Conservation (phyloP, 2,888 invertebrate genomes). For the Nomada fabriciana region DNA sequence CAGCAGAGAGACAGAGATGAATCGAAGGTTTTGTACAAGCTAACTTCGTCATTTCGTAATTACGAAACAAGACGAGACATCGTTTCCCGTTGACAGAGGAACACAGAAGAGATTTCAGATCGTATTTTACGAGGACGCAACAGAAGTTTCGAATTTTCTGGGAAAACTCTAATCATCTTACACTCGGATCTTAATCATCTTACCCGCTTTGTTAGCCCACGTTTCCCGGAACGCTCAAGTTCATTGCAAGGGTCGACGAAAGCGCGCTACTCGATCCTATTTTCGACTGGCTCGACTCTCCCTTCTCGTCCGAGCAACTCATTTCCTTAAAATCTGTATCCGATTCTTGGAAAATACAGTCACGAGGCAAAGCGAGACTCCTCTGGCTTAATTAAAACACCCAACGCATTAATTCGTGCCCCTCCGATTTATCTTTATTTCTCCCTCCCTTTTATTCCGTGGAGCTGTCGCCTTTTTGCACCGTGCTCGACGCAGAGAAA, state of each 20-base stretch:
- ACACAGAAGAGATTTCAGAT: conserved; percentile 7
- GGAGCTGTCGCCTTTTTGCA: neutral
- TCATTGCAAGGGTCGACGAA: conserved; percentile 14
- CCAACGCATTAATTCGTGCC: neutral
- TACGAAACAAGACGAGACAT: neutral
- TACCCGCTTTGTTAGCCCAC: conserved; percentile 23
- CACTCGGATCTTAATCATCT: conserved; percentile 18
- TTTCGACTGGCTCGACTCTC: conserved; percentile 10
- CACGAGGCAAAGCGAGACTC: neutral
- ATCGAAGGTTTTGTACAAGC: too few species aligned
- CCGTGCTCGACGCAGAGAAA: too few species aligned
- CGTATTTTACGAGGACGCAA: conserved; percentile 14
- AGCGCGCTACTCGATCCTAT: conserved; percentile 4
- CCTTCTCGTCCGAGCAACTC: conserved; percentile 3
- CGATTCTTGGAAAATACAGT: neutral
- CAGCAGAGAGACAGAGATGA: too few species aligned
- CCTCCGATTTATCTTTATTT: neutral
- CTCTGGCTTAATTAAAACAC: neutral
- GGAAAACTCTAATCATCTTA: conserved; percentile 26
- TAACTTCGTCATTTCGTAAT: neutral
- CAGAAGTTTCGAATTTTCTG: conserved; percentile 24
- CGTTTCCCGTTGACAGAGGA: neutral
- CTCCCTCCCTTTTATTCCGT: neutral
- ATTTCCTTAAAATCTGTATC: conserved; percentile 4
- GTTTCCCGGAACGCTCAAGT: conserved; percentile 5